Base-by-base conservation (phyloP, 2,797 vertebrate species). In the Brachyrhaphis roseni region DNA sequence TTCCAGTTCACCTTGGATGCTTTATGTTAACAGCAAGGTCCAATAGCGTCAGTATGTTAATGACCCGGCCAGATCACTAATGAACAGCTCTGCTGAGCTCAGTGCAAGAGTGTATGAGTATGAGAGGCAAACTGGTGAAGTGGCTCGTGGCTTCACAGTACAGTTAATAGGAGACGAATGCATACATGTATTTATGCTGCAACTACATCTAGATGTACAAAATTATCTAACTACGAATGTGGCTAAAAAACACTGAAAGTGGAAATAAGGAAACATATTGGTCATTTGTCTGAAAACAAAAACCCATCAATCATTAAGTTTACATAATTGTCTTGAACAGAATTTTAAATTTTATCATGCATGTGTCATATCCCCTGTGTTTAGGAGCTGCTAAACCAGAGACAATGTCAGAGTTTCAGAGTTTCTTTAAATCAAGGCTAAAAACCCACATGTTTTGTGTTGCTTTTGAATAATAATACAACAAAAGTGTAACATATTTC, bases 1-100 rank as follows among this genome's bases (percentile, higher is more conserved):
- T 84, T 80, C 83, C 82, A 82, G 89, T 93, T 95, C 91, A 91
- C 92, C 93, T 93, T 94, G 92, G 89, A 85, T 72, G 68, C 81
- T 90, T 84, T 74, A 87, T 87, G 90, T 92, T 84, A 90, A 86
- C 86, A 82, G 83, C 86, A 78, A 88, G 79, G 86, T 89, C 89
- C 88, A 85, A 89, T 89, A 87, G 81, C 92, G 89, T 90, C 90
- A 91, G 90, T 70, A 84, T 91, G 92, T 92, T 93, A 94, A 93
- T 91, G 89, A 93, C 86, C 80, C 83, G n/a, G 80, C 87, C 76
- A 89, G 86, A 90, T 93, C 86, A 82, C 90, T 92, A 93, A 93
- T 92, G 87, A 92, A 90, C 87, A 91, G 88, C 81, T 94, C 86
- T 92, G 90, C 91, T 92, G 90, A 94, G 91, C 85, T 87, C 41